phyloP scores from a whole-genome alignment of 2,113 vertebrate genomes.

The Hiodon alosoides region DNA sequence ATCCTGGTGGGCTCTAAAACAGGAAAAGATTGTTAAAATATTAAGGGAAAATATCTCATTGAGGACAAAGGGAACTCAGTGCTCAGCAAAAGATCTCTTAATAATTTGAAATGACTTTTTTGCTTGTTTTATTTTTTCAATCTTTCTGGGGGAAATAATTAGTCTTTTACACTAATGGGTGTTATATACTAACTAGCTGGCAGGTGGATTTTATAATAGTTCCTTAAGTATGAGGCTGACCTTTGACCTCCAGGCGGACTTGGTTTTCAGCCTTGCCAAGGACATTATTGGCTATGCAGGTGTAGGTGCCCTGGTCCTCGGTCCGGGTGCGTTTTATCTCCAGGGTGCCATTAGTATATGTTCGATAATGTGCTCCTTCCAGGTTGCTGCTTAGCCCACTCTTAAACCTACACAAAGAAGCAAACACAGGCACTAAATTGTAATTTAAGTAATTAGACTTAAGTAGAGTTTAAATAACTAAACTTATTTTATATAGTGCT shows the following conservation, averaged over 20 bases:
- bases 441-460: too few relatives aligned
- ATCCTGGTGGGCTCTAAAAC: slow-evolving; percentile 83
- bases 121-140: neutral
- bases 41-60: too few relatives aligned
- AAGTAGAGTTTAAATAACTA: too few relatives aligned
- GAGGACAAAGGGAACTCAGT: too few relatives aligned
- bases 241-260: slow-evolving; percentile 91
- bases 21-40: slow-evolving; percentile 5
- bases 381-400: slow-evolving; percentile 81
- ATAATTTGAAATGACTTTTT: too few relatives aligned
- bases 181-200: too few relatives aligned
- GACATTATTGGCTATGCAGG: slow-evolving; percentile 85
- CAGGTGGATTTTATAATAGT: too few relatives aligned
- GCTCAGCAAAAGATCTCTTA: too few relatives aligned
- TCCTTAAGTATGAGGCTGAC: slow-evolving; percentile 46
- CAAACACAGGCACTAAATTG: neutral
- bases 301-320: slow-evolving; percentile 87
- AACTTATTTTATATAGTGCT: neutral
- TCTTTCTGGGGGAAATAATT: neutral
- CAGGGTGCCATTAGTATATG: slow-evolving; percentile 81
- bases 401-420: slow-evolving; percentile 75
- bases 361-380: slow-evolving; percentile 81
- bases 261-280: slow-evolving; percentile 85
- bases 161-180: too few relatives aligned
- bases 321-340: slow-evolving; percentile 76